phyloP scores from a whole-genome alignment of 2,113 vertebrate species.

The Pachypanchax playfairii region DNA sequence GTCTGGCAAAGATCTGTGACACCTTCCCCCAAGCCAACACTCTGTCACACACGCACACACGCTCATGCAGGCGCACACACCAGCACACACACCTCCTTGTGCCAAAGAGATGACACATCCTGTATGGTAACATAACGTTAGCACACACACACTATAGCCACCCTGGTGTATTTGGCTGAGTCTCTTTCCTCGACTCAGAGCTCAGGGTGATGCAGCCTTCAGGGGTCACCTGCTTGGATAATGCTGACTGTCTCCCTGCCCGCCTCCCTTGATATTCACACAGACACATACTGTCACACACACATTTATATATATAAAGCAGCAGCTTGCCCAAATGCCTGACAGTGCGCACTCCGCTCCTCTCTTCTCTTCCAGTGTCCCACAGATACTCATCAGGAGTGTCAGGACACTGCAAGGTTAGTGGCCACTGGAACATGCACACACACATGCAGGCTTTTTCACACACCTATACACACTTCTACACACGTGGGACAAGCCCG shows the following conservation, averaged over 20 bases:
- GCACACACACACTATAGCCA: constrained; percentile 38
- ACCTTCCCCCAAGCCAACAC: constrained; percentile 75
- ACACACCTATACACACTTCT: constrained; percentile 51
- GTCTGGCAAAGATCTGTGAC: constrained; percentile 79
- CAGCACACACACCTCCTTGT: constrained; percentile 70
- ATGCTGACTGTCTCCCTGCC: constrained; percentile 95
- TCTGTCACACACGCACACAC: constrained; percentile 61
- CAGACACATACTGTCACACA: constrained; percentile 43
- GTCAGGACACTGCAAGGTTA: constrained; percentile 99
- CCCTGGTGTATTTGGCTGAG: constrained; percentile 69
- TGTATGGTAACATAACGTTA: constrained; percentile 67
- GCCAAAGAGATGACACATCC: constrained; percentile 79
- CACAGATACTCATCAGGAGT: constrained; percentile 99
- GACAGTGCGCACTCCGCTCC: constrained; percentile 68
- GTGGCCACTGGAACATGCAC: constrained; percentile 89
- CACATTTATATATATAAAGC: constrained; percentile 63
- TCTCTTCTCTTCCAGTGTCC: constrained; percentile 94
- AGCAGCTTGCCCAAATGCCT: constrained; percentile 70
- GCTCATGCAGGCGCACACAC: constrained; percentile 60
- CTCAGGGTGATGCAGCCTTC: constrained; percentile 94
- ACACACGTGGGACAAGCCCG: constrained; percentile 85
- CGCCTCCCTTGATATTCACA: constrained; percentile 57
- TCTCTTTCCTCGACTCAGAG: constrained; percentile 82
- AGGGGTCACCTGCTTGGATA: constrained; percentile 99
- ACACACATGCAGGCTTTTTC: constrained; percentile 53